Evolutionary conservation across 1,140 invertebrate species (phyloP).

Genomic region (Pentalonia nigronervosa): DNA sequence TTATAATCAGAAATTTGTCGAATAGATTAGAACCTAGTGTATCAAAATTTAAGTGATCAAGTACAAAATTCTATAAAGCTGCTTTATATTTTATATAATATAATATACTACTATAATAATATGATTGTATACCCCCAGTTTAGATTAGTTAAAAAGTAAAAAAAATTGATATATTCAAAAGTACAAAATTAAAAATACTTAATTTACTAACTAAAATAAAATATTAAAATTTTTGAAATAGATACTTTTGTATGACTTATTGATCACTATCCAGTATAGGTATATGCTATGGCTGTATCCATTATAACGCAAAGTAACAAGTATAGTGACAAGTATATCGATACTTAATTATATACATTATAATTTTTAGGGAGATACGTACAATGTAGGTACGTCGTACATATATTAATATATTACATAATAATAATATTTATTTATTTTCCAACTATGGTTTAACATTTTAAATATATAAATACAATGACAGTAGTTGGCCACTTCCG

Average conservation of each 20-base stretch:
- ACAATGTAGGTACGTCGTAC: too few relatives aligned
- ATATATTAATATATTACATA: too few relatives aligned
- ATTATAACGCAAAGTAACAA: too few relatives aligned
- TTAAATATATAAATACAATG: too few relatives aligned
- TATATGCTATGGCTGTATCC: too few relatives aligned
- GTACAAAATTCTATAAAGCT: background rate
- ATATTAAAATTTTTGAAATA: background rate
- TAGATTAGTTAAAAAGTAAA: too few relatives aligned
- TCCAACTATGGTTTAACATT: too few relatives aligned
- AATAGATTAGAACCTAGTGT: background rate
- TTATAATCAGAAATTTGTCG: background rate
- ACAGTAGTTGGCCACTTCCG: too few relatives aligned
- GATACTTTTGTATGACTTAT: background rate
- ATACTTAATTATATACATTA: background rate
- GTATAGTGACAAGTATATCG: background rate
- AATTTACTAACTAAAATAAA: background rate
- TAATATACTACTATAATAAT: background rate
- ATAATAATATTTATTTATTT: too few relatives aligned
- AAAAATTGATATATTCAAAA: background rate
- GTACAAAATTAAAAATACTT: background rate
- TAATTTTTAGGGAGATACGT: too few relatives aligned
- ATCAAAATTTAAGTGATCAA: background rate
- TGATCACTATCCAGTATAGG: background rate
- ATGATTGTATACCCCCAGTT: background rate
- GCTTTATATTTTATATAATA: too few relatives aligned